These are phyloP conservation scores for Copidosoma aretas DNA, from an alignment of 2,888 invertebrate genomes.

Conservation along the genomic window DNA sequence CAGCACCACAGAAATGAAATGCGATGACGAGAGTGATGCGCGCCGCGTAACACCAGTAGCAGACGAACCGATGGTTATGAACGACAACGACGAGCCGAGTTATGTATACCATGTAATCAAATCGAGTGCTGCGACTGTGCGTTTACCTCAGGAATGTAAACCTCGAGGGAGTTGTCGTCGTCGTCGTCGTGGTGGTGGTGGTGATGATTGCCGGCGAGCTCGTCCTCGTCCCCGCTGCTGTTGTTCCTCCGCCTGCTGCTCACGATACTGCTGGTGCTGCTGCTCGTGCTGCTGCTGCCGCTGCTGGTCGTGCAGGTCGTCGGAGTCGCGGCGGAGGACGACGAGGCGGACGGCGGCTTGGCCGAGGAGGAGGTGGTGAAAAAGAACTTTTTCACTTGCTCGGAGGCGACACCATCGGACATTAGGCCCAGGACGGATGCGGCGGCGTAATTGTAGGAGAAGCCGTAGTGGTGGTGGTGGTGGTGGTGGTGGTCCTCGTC, in stretches of 20 bases:
- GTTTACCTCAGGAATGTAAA: constrained; percentile 78
- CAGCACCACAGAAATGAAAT: neutral
- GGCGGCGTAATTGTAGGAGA: too few relatives aligned
- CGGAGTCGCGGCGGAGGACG: constrained; percentile 61
- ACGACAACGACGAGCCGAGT: neutral
- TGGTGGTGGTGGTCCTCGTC: constrained; percentile 50
- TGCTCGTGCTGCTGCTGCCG: too few relatives aligned
- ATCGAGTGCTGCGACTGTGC: constrained; percentile 29
- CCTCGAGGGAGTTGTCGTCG: constrained; percentile 68
- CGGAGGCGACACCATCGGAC: constrained; percentile 69
- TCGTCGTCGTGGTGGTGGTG: constrained; percentile 62
- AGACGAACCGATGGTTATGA: neutral
- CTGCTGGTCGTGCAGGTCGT: constrained; percentile 13
- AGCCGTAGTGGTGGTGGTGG: constrained; percentile 46
- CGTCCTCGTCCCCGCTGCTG: neutral
- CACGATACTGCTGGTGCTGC: too few relatives aligned
- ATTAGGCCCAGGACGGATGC: constrained; percentile 63
- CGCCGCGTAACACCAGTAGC: constrained; percentile 30
- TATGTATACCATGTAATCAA: too few relatives aligned
- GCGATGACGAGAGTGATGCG: neutral
- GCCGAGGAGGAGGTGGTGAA: constrained; percentile 73
- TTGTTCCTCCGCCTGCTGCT: too few relatives aligned
- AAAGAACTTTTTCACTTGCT: constrained; percentile 82
- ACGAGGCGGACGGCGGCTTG: constrained; percentile 56
- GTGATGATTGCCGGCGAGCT: constrained; percentile 11